Conservation (phyloP, 2,888 invertebrate genomes). For the Aphidoletes aphidimyza region DNA sequence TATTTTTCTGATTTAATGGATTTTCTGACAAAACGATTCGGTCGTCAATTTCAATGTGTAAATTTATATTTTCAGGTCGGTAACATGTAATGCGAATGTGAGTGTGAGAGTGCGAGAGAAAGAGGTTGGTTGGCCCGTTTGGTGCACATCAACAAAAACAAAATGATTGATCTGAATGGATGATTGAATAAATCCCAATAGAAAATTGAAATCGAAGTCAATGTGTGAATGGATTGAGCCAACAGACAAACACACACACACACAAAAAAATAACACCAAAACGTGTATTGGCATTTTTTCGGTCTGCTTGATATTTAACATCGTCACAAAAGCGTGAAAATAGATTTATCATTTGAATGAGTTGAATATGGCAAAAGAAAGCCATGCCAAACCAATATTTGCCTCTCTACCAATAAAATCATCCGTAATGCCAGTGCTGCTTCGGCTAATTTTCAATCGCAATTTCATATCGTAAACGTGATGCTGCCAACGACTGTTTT, state of each 20-base stretch:
- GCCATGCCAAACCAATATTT: neutral
- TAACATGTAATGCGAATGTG: too few species aligned
- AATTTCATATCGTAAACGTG: constrained; percentile 8
- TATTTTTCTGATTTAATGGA: constrained; percentile 41
- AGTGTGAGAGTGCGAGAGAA: too few species aligned
- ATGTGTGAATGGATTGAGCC: neutral
- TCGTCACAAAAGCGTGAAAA: constrained; percentile 33
- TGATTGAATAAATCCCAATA: constrained; percentile 18
- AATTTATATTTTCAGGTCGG: too few species aligned
- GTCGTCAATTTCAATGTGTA: too few species aligned
- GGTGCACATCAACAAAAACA: constrained; percentile 4
- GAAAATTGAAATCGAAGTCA: constrained; percentile 16
- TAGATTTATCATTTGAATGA: constrained; percentile 1
- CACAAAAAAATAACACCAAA: neutral
- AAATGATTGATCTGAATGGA: constrained; percentile 46
- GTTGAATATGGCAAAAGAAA: neutral
- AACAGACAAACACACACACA: neutral
- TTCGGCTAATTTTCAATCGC: constrained; percentile 31
- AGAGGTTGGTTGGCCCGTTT: too few species aligned
- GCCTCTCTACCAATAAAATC: too few species aligned
- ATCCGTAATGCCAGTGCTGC: too few species aligned
- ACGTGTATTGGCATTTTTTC: neutral
- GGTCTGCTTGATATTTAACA: neutral
- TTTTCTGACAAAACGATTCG: constrained; percentile 20
- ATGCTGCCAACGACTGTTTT: constrained; percentile 4